Percentiles rank a stretch among this genome's conserved stretches.
Conservation (phyloP, 2,113 vertebrate genomes). For the Psettodes erumei region DNA sequence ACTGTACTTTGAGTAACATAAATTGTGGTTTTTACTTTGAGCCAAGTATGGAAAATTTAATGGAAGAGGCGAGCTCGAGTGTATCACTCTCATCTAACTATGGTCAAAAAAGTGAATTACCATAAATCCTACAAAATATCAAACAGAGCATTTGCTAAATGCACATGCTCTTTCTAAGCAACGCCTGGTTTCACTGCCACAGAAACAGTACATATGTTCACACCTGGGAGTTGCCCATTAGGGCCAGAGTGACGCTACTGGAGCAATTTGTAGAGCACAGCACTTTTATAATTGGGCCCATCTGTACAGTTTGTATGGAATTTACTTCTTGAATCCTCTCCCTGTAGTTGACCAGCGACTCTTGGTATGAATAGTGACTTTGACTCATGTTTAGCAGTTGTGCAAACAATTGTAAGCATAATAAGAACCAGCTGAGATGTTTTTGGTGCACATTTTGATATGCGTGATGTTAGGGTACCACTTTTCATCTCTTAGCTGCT, state of each 20-base stretch:
- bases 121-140: background rate
- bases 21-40: no score
- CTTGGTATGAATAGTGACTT: background rate
- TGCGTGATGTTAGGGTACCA: constrained; percentile 6
- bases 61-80: background rate
- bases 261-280: constrained; percentile 26
- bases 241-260: constrained; percentile 3
- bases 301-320: background rate
- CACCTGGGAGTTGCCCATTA: constrained; percentile 34
- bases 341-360: background rate
- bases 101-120: background rate
- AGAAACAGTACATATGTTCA: constrained; percentile 7
- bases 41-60: background rate
- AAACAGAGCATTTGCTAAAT: background rate
- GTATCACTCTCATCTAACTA: background rate
- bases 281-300: constrained; percentile 23
- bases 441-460: background rate
- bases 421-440: background rate
- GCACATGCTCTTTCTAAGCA: background rate
- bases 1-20: background rate
- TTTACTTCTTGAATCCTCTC: constrained; percentile 23
- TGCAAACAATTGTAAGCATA: background rate
- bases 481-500: constrained; percentile 8
- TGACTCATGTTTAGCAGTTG: background rate
- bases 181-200: constrained; percentile 17